Evolutionary conservation across 2,888 invertebrate species (phyloP).

Genomic region (Muschampia staudingeri): DNA sequence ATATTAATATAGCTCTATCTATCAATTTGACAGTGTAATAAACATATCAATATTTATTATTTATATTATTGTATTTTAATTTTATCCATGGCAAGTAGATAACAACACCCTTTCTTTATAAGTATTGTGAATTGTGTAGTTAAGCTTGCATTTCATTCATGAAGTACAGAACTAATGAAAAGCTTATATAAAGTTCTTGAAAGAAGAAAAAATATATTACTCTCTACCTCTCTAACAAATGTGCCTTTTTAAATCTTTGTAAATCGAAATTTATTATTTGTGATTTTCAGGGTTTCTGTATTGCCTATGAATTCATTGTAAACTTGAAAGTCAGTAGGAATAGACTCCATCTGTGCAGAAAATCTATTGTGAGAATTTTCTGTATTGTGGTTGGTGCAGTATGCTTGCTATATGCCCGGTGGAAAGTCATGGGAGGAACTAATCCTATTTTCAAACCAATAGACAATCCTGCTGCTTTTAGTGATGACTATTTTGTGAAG

Average conservation of each 20-base stretch:
- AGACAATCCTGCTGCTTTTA: slow-evolving; percentile 98
- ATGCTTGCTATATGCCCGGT: slow-evolving; percentile 92
- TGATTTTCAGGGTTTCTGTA: slow-evolving; percentile 92
- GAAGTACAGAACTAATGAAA: no score
- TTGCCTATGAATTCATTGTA: slow-evolving; percentile 92
- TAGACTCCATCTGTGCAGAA: slow-evolving; percentile 42
- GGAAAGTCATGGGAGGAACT: slow-evolving; percentile 95
- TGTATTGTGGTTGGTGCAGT: slow-evolving; percentile 88
- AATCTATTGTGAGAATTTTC: slow-evolving; percentile 86
- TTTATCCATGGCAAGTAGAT: no score
- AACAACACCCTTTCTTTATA: no score
- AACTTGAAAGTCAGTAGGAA: slow-evolving; percentile 60
- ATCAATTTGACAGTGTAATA: no score
- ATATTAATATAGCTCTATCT: no score
- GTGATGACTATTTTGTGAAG: slow-evolving; percentile 92
- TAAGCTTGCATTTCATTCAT: no score
- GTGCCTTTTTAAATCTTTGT: background rate
- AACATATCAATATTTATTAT: no score
- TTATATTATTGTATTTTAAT: no score
- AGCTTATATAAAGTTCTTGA: background rate
- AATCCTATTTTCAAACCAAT: slow-evolving; percentile 95
- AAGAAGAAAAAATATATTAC: background rate
- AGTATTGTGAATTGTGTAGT: no score
- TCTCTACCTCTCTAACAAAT: background rate
- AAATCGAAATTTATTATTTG: background rate